Conservation (phyloP, 2,113 vertebrate genomes). For the Peromyscus maniculatus region DNA sequence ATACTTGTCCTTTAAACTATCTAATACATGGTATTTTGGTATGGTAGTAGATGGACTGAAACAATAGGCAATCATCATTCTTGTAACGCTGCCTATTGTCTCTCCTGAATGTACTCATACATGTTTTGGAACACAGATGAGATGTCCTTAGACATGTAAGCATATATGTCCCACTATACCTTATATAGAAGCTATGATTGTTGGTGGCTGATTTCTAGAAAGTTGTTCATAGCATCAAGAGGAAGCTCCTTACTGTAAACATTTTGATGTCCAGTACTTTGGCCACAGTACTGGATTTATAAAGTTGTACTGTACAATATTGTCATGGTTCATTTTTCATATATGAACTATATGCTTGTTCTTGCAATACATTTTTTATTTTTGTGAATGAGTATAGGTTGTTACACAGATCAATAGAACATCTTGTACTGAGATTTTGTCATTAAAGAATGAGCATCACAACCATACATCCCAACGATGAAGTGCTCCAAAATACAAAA, state of each 20-base stretch:
- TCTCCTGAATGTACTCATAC: background rate
- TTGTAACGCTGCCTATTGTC: background rate
- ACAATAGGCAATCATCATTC: background rate
- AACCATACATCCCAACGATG: background rate
- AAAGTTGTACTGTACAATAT: background rate
- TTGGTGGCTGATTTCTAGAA: background rate
- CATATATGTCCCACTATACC: background rate
- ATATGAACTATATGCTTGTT: background rate
- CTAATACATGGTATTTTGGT: background rate
- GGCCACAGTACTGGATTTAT: background rate
- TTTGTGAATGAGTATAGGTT: background rate
- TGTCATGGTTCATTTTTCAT: background rate
- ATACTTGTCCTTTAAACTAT: background rate
- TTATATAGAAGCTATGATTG: background rate
- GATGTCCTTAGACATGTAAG: background rate
- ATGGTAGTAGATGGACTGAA: background rate
- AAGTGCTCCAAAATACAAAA: background rate
- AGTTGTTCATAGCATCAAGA: background rate
- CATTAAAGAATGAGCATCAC: background rate
- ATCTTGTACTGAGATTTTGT: background rate
- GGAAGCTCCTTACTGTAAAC: background rate
- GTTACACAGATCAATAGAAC: background rate
- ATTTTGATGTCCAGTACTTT: background rate
- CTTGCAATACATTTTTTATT: background rate
- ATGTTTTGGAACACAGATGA: background rate